These are phyloP conservation scores for Diplodus sargus DNA, from an alignment of 2,797 vertebrate species.

Conservation along the genomic window DNA sequence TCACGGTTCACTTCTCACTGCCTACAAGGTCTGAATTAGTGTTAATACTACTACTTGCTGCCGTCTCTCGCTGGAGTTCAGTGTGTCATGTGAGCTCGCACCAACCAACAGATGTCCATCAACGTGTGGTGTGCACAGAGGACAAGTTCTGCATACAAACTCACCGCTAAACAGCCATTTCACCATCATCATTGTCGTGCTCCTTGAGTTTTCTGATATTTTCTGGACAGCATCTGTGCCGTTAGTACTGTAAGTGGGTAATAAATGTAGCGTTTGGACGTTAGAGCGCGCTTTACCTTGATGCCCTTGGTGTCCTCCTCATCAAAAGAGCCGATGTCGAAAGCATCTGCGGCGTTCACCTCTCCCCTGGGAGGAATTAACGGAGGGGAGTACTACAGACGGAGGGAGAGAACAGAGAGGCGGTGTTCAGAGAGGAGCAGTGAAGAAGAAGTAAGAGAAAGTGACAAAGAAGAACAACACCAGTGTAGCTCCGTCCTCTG, in stretches of 20 bases:
- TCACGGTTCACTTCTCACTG: too few species aligned
- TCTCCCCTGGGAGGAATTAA: conserved; percentile 96
- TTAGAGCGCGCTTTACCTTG: conserved; percentile 85
- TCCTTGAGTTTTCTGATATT: too few species aligned
- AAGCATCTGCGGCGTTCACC: conserved; percentile 97
- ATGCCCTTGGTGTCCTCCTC: conserved; percentile 99
- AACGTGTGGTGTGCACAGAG: too few species aligned
- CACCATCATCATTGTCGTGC: too few species aligned
- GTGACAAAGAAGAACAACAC: conserved; percentile 8
- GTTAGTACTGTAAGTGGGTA: neutral
- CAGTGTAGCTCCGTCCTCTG: neutral
- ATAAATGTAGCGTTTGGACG: neutral
- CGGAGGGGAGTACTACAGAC: conserved; percentile 92
- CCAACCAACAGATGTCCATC: too few species aligned
- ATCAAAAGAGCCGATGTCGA: conserved; percentile 98
- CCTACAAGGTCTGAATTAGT: too few species aligned
- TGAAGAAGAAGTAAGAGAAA: neutral
- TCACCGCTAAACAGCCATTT: too few species aligned
- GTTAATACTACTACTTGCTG: too few species aligned
- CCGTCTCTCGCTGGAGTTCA: too few species aligned
- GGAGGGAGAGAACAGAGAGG: neutral
- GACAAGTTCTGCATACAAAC: too few species aligned
- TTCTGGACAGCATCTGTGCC: neutral
- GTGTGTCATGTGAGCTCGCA: too few species aligned
- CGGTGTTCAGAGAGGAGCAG: conserved; percentile 2